Base-by-base conservation (phyloP, 2,888 invertebrate species). In the Rosalia funebris region DNA sequence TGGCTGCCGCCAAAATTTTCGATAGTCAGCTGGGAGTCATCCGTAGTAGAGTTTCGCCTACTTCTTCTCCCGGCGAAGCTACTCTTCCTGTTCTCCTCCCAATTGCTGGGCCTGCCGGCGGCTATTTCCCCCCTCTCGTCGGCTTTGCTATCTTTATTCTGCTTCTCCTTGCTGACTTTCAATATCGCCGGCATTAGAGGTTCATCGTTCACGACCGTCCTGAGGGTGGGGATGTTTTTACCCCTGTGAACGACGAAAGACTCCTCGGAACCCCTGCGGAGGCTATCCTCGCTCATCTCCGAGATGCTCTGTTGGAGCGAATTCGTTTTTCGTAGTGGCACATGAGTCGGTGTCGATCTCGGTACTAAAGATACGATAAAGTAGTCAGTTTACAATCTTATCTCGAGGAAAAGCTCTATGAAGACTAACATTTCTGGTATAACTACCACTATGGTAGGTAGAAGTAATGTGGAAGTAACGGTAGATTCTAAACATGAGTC, bases 1-100 rank as follows among this genome's bases (percentile, higher is more conserved):
- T 94, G 94, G 68, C 93, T 93, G 57, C 95, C 95, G 44, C 95
- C 95, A 81, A 95, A 95, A 83, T 95, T 95, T 83, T 95, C 95
- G 55, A 95, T 91, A 0, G 95, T 95, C 70, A 95, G 84, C 80
- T 95, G 93, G 25, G 93, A 93, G 78, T 95, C 95, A 78, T 95
- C 95, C 62, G 89, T 87, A 47, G 92, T 85, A 68, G 94, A 95
- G 77, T 93, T 93, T 64, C 94, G 86, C 12, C 95, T 85, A 42
- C 94, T 95, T 42, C 95, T 86, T 1, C 93, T 87, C 42, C 93
- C 95, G 56, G 92, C 93, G 83, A 89, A 94, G 58, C 87, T 88
- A 45, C 86, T 86, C 77, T 88, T 86, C 71, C 88, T 84, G 65
- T 85, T 84, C 63, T 91, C 91, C 80, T 90, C 90, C 90, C 92